phyloP scores from a whole-genome alignment of 2,888 invertebrate species.

The Drosophila nigricruria region DNA sequence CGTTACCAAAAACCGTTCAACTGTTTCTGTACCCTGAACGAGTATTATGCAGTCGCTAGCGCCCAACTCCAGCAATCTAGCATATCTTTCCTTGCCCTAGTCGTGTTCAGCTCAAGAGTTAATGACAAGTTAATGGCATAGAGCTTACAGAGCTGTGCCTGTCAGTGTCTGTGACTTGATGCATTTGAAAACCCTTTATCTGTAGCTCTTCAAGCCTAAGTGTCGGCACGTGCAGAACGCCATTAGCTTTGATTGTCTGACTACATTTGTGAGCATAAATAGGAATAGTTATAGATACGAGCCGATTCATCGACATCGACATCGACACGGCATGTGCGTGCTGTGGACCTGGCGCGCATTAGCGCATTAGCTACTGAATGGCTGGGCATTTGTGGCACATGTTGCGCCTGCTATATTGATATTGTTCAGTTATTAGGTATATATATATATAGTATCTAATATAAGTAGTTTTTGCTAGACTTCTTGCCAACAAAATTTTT shows the following conservation, averaged over 20 bases:
- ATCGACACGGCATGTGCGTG: conserved; percentile 18
- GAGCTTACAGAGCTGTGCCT: too few species aligned
- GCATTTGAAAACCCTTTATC: background rate
- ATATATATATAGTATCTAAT: background rate
- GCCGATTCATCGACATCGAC: background rate
- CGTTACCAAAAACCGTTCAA: too few species aligned
- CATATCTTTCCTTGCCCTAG: too few species aligned
- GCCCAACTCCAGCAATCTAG: too few species aligned
- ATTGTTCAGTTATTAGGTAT: conserved; percentile 32
- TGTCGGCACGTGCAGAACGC: background rate
- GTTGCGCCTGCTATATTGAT: conserved; percentile 34
- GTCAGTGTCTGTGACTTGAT: background rate
- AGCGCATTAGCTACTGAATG: conserved; percentile 2
- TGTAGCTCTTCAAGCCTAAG: too few species aligned
- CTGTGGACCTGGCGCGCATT: background rate
- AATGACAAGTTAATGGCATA: too few species aligned
- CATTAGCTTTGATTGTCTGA: background rate
- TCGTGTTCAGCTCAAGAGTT: too few species aligned
- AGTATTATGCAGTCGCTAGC: too few species aligned
- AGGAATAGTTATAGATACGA: background rate
- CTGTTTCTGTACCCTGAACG: too few species aligned
- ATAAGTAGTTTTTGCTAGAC: conserved; percentile 33
- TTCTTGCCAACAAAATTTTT: conserved; percentile 28
- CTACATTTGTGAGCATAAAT: background rate
- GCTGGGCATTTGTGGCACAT: conserved; percentile 34